These are phyloP conservation scores for Trichonephila inaurata DNA, from an alignment of 1,140 invertebrate genomes.

Conservation along the genomic window DNA sequence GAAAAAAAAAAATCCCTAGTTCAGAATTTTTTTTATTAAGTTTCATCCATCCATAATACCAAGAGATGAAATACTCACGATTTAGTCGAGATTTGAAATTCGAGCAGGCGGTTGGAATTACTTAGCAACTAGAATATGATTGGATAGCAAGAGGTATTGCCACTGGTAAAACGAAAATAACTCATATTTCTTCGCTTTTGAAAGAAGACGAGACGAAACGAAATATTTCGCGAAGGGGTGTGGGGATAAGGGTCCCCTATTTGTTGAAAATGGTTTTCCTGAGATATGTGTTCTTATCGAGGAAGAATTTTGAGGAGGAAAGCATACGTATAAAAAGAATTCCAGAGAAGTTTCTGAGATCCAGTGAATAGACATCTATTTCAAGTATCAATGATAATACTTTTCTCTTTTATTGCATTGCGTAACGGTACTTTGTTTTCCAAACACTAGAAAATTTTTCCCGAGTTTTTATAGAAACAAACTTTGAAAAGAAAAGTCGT, in stretches of 20 bases:
- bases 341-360: background rate
- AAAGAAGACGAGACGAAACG: background rate
- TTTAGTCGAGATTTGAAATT: conserved; percentile 26
- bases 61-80: conserved; percentile 18
- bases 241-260: background rate
- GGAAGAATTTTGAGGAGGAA: background rate
- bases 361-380: conserved; percentile 1
- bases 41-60: background rate
- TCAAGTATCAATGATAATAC: background rate
- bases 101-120: conserved; percentile 32
- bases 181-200: conserved; percentile 1
- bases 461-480: background rate
- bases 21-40: background rate
- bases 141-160: conserved; percentile 26
- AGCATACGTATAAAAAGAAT: background rate
- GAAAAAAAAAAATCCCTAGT: background rate
- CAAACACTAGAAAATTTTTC: background rate
- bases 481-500: background rate
- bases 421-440: background rate
- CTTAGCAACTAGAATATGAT: conserved; percentile 25
- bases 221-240: background rate
- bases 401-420: background rate
- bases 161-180: conserved; percentile 23
- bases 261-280: conserved; percentile 4
- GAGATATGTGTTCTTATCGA: conserved; percentile 13